Evolutionary conservation across 2,888 invertebrate genomes (phyloP), one percentile per base, ranked within the genome.

Genomic region (Patella caerulea): DNA sequence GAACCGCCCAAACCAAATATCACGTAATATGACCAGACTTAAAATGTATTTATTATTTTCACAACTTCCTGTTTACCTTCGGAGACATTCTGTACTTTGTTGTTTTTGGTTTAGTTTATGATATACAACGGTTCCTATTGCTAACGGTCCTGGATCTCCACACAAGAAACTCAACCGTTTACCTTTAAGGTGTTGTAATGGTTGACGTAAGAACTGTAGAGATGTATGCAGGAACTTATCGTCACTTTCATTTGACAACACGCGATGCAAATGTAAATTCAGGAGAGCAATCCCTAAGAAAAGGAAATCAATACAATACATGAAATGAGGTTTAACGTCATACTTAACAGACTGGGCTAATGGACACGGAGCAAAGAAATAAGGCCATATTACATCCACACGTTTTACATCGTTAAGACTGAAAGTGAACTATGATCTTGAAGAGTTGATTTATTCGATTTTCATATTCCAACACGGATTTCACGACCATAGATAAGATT

Each of bases 81-180:
- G 82, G 17, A 89, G 75, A 81, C 87, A 90, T 19, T 87, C 83
- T 71, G 81, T 73, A 17, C 93, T 92, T 87, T 94, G 93, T 55
- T 93, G 93, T 52, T 92, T 86, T 75, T 93, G 91, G 3, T 94
- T 94, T 81, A 94, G 89, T 84, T 93, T 93, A 85, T 94, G 92
- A 85, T 93, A 92, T 29, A 94, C 89, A 2, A 95, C 93, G 52
- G 94, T 94, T 52, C 93, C 93, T 12, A 95, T 87, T 1, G 95
- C 94, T 73, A 95, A 88, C 7, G 94, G 94, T 9, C 95, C 95
- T 15, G 94, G 93, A 90, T 94, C 94, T 14, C 95, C 95, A 91
- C 94, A 94, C 54, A 95, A 90, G 89, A 95, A 95, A 75, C 95
- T 94, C 72, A 95, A 93, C 82, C 94, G 89, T 45, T 86, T 87